Conservation (phyloP, 2,888 invertebrate species). For the Phaedon cochleariae region DNA sequence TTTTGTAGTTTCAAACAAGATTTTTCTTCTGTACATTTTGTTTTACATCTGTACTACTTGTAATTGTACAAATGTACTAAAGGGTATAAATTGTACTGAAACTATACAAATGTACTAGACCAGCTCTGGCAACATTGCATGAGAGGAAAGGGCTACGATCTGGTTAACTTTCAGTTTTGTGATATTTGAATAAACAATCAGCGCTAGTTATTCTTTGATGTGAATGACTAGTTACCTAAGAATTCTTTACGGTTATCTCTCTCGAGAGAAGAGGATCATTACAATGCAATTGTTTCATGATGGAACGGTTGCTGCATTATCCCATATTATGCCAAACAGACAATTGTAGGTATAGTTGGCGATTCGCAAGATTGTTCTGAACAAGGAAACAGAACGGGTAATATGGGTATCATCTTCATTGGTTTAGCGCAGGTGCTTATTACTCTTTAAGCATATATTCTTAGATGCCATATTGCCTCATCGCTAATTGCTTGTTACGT, state of each 20-base stretch:
- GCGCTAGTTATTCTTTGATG: neutral
- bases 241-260: constrained; percentile 36
- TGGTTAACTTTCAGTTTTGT: too few relatives aligned
- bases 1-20: too few relatives aligned
- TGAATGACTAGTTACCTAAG: constrained; percentile 30
- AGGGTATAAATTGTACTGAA: too few relatives aligned
- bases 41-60: too few relatives aligned
- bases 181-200: too few relatives aligned
- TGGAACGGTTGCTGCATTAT: constrained; percentile 20
- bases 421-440: constrained; percentile 8
- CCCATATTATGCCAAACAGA: constrained; percentile 10
- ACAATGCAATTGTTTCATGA: constrained; percentile 27
- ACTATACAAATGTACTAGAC: too few relatives aligned
- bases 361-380: constrained; percentile 22
- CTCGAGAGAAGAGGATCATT: constrained; percentile 18
- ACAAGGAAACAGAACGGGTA: constrained; percentile 20
- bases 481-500: neutral
- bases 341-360: too few relatives aligned
- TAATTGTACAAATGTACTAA: too few relatives aligned
- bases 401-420: constrained; percentile 11
- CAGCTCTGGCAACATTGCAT: too few relatives aligned
- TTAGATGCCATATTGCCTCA: neutral
- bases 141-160: too few relatives aligned
- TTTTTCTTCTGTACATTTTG: too few relatives aligned
- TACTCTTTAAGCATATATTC: neutral